Evolutionary conservation across 2,888 invertebrate species (phyloP), one percentile per base, ranked within the genome.

Genomic region (Tetramorium bicarinatum): DNA sequence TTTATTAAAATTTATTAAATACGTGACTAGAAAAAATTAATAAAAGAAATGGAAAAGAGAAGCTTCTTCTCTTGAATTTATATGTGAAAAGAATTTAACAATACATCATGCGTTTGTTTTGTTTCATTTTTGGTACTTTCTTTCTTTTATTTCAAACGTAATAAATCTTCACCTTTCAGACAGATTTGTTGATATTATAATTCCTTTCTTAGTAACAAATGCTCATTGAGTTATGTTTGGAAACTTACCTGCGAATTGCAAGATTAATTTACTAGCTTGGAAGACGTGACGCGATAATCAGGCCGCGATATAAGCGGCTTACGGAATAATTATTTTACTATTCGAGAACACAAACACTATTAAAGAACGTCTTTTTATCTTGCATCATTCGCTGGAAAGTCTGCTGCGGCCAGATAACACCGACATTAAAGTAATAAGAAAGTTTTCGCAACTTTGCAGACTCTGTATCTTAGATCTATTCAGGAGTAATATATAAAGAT

Each of bases 381-480:
- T 11, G 1, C 34, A 18, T 52, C 15, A 21, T 61, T 21, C 3
- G 6, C 29, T 4, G 44, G 21, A 44, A 79, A 77, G 67, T 77
- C n/a, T 77, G 69, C 54, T 6, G 11, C 29, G 29, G 44, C 21
- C 54, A 77, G 41, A 66, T 77, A 69, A 38, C 29, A 18, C 44
- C 69, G 56, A 41, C 38, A 8, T 59, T 56, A 44, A 71, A 62
- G 47, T 79, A 79, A 79, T 79, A 59, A 71, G 54, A 67, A 79
- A 79, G 44, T 71, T 79, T 79, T 18, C 11, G 59, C 56, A 79
- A 71, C 56, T 69, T 69, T 18, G 56, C 29, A 59, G 44, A 38
- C 21, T 47, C n/a, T 71, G 15, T 54, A 25, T 44, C 62, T 38
- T 64, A 52, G 25, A 38, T 79, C 44, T 44, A 71, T 59, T 59